A percentile compares a stretch with the other conserved stretches of the same genome.
Conservation (phyloP, 2,797 vertebrate species). For the Syngnathus acus region DNA sequence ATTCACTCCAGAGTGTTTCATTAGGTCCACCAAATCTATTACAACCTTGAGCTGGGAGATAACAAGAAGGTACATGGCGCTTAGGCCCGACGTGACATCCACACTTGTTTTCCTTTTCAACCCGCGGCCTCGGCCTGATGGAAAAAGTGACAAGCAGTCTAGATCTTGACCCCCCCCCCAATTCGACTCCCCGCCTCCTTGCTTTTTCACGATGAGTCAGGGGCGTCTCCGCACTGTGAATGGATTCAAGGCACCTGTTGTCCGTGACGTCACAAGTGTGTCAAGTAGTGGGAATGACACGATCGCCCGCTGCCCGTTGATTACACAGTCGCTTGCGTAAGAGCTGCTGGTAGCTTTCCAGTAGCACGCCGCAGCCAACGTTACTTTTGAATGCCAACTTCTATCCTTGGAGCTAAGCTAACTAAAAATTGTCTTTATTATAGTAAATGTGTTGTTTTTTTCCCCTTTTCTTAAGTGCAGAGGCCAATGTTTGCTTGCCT, state of each 20-base stretch:
- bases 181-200: constrained; percentile 32
- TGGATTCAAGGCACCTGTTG: constrained; percentile 45
- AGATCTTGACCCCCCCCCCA: constrained; percentile 41
- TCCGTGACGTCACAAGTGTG: constrained; percentile 50
- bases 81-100: constrained; percentile 55
- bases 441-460: constrained; percentile 13
- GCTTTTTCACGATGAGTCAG: constrained; percentile 58
- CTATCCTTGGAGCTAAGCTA: background rate
- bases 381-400: background rate
- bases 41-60: constrained; percentile 84
- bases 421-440: background rate
- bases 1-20: constrained; percentile 13
- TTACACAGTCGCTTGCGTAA: constrained; percentile 31
- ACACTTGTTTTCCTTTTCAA: constrained; percentile 62
- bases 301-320: constrained; percentile 15
- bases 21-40: constrained; percentile 46
- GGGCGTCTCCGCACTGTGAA: constrained; percentile 33
- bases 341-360: constrained; percentile 25
- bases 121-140: constrained; percentile 62
- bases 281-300: constrained; percentile 23
- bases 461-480: background rate
- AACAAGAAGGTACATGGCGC: background rate
- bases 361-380: constrained; percentile 6
- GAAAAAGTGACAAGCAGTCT: constrained; percentile 69
- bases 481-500: constrained; percentile 38